phyloP scores from a whole-genome alignment of 2,113 vertebrate species.

The Colinus virginianus region DNA sequence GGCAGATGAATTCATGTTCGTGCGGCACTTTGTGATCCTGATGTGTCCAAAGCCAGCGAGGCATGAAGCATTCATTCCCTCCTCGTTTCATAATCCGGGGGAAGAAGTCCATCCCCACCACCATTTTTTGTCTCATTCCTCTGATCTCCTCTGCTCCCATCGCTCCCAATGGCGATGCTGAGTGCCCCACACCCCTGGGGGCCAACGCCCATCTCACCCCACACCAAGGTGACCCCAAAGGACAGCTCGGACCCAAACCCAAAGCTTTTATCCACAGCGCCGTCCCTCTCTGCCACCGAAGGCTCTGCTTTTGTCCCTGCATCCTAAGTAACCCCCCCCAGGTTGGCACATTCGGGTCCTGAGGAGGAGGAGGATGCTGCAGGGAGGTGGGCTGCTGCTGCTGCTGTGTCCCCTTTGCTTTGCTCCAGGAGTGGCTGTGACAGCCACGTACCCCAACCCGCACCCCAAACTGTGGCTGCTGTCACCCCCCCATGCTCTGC shows the following conservation, averaged over 20 bases:
- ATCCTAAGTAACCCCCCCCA: neutral
- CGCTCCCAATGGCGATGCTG: neutral
- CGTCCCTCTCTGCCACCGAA: neutral
- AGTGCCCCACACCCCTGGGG: neutral
- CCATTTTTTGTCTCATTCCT: neutral
- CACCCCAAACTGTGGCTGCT: neutral
- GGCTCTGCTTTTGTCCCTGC: neutral
- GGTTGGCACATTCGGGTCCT: neutral
- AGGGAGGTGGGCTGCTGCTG: no score
- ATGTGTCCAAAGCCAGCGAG: neutral
- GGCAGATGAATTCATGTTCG: slow-evolving; percentile 40
- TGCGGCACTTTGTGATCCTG: neutral
- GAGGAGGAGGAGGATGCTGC: neutral
- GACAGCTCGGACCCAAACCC: neutral
- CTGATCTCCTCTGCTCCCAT: neutral
- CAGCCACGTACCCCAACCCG: accelerated
- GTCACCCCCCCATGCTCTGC: accelerated
- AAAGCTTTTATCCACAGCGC: neutral
- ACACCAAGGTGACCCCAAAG: neutral
- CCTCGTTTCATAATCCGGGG: slow-evolving; percentile 10
- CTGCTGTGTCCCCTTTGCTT: neutral
- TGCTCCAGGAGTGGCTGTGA: neutral
- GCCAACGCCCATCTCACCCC: neutral
- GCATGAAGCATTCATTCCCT: slow-evolving; percentile 28
- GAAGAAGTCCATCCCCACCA: neutral